Conservation (phyloP, 1,140 invertebrate genomes). For the Acromyrmex echinatior region DNA sequence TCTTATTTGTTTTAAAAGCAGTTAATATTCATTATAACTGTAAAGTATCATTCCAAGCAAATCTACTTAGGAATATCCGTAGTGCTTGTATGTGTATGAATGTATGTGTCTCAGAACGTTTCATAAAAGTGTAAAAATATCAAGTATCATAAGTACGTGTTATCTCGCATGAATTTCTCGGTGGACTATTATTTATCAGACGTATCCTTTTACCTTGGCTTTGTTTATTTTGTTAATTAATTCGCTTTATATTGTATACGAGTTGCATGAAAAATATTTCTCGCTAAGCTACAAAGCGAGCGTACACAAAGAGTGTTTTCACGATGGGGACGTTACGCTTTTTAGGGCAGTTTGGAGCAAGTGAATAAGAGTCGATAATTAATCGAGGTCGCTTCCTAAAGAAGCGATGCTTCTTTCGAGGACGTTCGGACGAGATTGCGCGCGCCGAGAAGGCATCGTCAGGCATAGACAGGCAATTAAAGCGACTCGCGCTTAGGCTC, state of each 20-base stretch:
- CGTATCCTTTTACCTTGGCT: not conserved
- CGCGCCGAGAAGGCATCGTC: conserved; percentile 49
- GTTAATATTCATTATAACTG: conserved; percentile 31
- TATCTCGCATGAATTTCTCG: conserved; percentile 8
- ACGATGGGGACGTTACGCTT: not conserved
- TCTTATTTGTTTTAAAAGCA: not conserved
- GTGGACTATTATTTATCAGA: not conserved
- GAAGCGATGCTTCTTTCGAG: conserved; percentile 54
- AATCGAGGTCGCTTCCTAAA: conserved; percentile 62
- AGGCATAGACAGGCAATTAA: conserved; percentile 75
- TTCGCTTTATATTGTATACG: conserved; percentile 15
- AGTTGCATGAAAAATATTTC: conserved; percentile 12
- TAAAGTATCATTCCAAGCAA: conserved; percentile 35
- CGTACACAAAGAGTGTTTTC: conserved; percentile 20
- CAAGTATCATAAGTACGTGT: not conserved
- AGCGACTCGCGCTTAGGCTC: conserved; percentile 67
- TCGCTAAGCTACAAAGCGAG: not conserved
- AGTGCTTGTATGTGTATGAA: no score
- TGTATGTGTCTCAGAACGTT: no score
- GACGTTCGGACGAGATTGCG: conserved; percentile 49
- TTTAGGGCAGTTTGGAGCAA: not conserved
- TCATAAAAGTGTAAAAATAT: conserved; percentile 35
- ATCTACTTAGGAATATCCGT: conserved; percentile 27
- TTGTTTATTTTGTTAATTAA: conserved; percentile 33
- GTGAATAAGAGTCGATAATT: conserved; percentile 47